Percentiles rank a stretch among this genome's conserved stretches.
Evolutionary conservation across 1,140 invertebrate genomes (phyloP).

Genomic region (Ericerus pela): DNA sequence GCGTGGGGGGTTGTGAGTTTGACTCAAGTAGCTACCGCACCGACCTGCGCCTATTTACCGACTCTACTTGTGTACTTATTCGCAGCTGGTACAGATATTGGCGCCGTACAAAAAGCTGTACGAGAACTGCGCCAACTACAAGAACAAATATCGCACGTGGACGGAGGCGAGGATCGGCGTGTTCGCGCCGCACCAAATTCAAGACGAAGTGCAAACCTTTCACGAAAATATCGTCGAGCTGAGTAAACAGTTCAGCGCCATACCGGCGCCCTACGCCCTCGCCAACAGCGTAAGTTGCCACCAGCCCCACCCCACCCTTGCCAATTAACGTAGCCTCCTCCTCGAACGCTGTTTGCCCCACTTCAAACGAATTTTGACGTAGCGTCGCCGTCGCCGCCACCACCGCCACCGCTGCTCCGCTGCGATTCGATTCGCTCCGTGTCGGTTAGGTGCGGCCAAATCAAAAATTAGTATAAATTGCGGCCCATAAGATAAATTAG

Average conservation of each 20-base stretch:
- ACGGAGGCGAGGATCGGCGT: conserved; percentile 66
- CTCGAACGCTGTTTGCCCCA: background rate
- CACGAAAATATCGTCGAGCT: conserved; percentile 74
- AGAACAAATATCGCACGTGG: conserved; percentile 67
- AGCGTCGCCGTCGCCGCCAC: background rate
- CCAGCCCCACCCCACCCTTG: background rate
- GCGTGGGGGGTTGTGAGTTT: too few species aligned
- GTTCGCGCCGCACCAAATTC: conserved; percentile 77
- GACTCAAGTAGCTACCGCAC: too few species aligned
- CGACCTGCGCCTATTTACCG: background rate
- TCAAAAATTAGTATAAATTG: too few species aligned
- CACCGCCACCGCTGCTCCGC: too few species aligned
- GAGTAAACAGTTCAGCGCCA: conserved; percentile 66
- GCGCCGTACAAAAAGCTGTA: conserved; percentile 76
- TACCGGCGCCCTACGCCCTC: conserved; percentile 45
- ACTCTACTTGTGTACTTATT: conserved; percentile 8
- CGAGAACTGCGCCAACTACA: conserved; percentile 71
- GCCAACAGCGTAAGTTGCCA: conserved; percentile 40
- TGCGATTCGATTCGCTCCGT: too few species aligned
- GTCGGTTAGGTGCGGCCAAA: too few species aligned
- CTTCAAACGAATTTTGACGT: background rate
- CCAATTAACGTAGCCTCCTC: background rate
- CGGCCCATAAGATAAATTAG: too few species aligned
- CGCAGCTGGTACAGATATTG: conserved; percentile 24
- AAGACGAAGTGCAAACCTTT: conserved; percentile 60